A percentile compares a stretch with the other conserved stretches of the same genome.
These are phyloP conservation scores for Drosophila neoperkinsi DNA, from an alignment of 2,888 invertebrate species.

Conservation along the genomic window DNA sequence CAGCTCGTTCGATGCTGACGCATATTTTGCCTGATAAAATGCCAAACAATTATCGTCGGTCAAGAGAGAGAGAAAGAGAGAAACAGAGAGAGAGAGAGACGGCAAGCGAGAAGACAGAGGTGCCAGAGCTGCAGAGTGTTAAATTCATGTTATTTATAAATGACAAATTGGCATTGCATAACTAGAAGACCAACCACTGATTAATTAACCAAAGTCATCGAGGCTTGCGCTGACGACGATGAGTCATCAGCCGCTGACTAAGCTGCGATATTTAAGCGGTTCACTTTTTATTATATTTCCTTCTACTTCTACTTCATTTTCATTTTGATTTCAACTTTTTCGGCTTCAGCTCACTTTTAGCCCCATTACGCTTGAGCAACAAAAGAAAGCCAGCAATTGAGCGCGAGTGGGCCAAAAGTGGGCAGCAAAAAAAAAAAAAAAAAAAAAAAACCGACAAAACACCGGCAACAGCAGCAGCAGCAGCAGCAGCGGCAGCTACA, in stretches of 20 bases:
- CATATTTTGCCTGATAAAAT: conserved; percentile 56
- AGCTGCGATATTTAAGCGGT: conserved; percentile 55
- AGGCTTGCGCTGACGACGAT: conserved; percentile 25
- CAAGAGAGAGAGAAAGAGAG: neutral
- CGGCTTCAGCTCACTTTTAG: conserved; percentile 79
- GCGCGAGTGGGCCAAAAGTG: conserved; percentile 79
- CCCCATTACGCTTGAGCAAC: conserved; percentile 80
- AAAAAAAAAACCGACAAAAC: conserved; percentile 49
- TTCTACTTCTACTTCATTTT: conserved; percentile 45
- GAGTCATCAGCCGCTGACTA: conserved; percentile 62
- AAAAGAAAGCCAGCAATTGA: conserved; percentile 74
- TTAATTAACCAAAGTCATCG: conserved; percentile 46
- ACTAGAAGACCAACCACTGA: conserved; percentile 38
- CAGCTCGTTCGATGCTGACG: conserved; percentile 42
- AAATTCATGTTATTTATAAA: conserved; percentile 42
- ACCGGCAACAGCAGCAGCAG: conserved; percentile 47
- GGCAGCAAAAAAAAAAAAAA: conserved; percentile 40
- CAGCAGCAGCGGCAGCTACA: conserved; percentile 21
- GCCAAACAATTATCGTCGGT: conserved; percentile 39
- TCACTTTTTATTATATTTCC: conserved; percentile 35
- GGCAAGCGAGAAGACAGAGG: neutral
- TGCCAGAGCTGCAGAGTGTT: conserved; percentile 9
- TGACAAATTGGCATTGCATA: conserved; percentile 49
- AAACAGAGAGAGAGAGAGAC: neutral
- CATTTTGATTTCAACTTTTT: conserved; percentile 52